Conservation (phyloP, 2,888 invertebrate genomes). For the Thereva unica region DNA sequence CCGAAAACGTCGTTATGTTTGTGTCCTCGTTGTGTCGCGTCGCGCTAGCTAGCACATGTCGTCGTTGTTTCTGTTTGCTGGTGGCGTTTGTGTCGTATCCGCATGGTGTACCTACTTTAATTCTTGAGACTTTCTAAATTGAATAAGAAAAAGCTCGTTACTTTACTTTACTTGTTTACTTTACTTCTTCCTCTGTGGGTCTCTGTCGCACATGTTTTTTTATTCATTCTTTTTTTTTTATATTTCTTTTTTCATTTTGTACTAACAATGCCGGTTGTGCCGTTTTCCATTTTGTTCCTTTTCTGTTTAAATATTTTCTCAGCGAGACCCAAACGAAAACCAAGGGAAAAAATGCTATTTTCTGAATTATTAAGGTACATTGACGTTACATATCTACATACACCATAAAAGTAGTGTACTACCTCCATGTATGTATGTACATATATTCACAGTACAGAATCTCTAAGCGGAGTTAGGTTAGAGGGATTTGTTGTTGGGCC, state of each 20-base stretch:
- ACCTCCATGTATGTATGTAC: neutral
- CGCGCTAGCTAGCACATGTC: too few species aligned
- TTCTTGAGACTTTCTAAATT: conserved; percentile 33
- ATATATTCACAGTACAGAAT: conserved; percentile 3
- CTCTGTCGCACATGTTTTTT: conserved; percentile 21
- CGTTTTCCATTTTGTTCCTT: conserved; percentile 10
- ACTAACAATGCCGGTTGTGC: conserved; percentile 9
- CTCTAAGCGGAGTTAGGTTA: neutral
- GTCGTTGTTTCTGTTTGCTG: too few species aligned
- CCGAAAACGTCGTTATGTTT: neutral
- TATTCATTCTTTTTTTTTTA: conserved; percentile 1
- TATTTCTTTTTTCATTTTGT: too few species aligned
- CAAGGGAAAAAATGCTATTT: conserved; percentile 19
- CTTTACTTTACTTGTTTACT: conserved; percentile 25
- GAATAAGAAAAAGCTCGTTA: conserved; percentile 32
- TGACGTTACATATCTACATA: conserved; percentile 14
- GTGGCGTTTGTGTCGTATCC: too few species aligned
- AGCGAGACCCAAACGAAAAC: neutral
- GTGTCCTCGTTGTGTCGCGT: neutral
- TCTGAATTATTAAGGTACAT: conserved; percentile 33
- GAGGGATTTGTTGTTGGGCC: too few species aligned
- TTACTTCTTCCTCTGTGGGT: conserved; percentile 12
- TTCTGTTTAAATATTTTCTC: conserved; percentile 25
- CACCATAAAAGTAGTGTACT: neutral
- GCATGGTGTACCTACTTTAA: neutral